Evolutionary conservation across 2,797 vertebrate genomes (phyloP), one percentile per base, ranked within the genome.

Genomic region (Sebastes steindachneri): DNA sequence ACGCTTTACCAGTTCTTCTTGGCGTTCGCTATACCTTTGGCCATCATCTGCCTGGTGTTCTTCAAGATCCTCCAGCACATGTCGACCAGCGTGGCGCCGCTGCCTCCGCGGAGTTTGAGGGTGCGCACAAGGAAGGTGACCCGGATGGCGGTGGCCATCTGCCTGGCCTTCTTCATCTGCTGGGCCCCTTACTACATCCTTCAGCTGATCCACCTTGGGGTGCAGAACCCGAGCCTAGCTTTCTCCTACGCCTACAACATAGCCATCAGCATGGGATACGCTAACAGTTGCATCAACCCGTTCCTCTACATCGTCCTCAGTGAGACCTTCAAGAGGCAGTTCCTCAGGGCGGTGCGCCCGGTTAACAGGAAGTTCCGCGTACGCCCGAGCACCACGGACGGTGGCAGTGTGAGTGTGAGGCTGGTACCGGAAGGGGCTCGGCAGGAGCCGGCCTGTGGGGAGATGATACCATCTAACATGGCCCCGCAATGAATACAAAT

Each of bases 201-300:
- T n/a, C 97, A 97, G 84, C 89, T 97, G 70, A 88, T 95, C 41
- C 96, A 97, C 65, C 94, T 97, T 0, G 93, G 96, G 10, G 94
- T 97, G 0, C 95, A 96, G 75, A 92, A 93, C 31, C 97, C 97
- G 1, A 96, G 95, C 64, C 31, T 90, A 0, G 94, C 96, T 5
- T 97, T 97, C 88, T 93, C 96, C 19, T 97, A 96, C 0, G 96
- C 96, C 69, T 97, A 97, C 90, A 96, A 96, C 86, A 93, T 97
- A 8, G 96, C 97, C 82, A 97, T 97, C 7, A 96, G 96, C 92
- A 93, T 97, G 95, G 97, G 97, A 82, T 97, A 97, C 0, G 96
- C 96, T 67, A 97, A 97, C 93, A 97, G 97, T 65, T 97, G 96
- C 93, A 96, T 97, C 86, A 97, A 97, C 85, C 97, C 97, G 1